Evolutionary conservation across 2,888 invertebrate species (phyloP).

Genomic region (Drosophila formosana): DNA sequence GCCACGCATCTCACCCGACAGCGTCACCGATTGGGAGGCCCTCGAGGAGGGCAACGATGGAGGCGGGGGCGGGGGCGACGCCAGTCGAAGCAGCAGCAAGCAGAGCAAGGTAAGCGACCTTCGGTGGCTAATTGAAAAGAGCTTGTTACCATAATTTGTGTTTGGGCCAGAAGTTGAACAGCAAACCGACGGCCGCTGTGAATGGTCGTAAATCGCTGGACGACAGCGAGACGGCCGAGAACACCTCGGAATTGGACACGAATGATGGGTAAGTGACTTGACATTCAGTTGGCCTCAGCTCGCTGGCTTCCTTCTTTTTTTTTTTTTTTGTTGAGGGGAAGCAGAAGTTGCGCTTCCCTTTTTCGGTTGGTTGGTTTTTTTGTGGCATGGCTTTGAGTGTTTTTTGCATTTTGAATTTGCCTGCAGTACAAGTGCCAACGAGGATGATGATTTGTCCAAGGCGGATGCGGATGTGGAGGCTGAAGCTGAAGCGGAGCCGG

Average conservation of each 20-base stretch:
- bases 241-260: slow-evolving; percentile 83
- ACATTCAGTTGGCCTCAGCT: slow-evolving; percentile 54
- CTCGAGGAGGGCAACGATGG: slow-evolving; percentile 85
- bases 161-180: slow-evolving; percentile 71
- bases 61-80: slow-evolving; percentile 62
- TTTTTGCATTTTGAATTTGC: slow-evolving; percentile 70
- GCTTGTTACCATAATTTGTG: slow-evolving; percentile 2
- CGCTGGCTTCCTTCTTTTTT: neutral
- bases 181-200: slow-evolving; percentile 67
- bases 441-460: slow-evolving; percentile 74
- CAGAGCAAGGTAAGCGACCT: slow-evolving; percentile 67
- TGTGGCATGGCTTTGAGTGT: slow-evolving; percentile 64
- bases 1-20: slow-evolving; percentile 90
- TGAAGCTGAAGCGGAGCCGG: slow-evolving; percentile 30
- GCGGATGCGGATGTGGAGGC: slow-evolving; percentile 53
- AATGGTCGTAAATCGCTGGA: slow-evolving; percentile 80
- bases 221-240: slow-evolving; percentile 78
- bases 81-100: slow-evolving; percentile 49
- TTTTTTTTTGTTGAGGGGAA: neutral
- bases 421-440: slow-evolving; percentile 71
- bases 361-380: slow-evolving; percentile 10
- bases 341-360: slow-evolving; percentile 27
- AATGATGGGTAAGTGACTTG: slow-evolving; percentile 80
- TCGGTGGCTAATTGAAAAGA: slow-evolving; percentile 41
- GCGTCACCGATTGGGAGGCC: slow-evolving; percentile 87